phyloP scores from a whole-genome alignment of 2,797 vertebrate genomes.

The Bovichtus variegatus region DNA sequence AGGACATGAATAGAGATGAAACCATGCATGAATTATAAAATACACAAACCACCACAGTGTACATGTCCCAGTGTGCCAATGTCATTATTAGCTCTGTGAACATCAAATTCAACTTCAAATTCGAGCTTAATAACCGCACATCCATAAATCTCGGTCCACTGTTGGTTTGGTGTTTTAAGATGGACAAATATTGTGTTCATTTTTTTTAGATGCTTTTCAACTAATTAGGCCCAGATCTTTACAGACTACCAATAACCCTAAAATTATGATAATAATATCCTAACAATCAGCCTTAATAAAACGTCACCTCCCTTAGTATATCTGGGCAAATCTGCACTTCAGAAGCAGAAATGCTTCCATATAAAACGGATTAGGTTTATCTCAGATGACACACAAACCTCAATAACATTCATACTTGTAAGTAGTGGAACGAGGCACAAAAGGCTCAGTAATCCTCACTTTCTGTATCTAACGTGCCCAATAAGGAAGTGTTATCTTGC shows the following conservation, averaged over 20 bases:
- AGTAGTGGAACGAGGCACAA: background rate
- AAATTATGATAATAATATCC: background rate
- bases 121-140: slow-evolving; percentile 11
- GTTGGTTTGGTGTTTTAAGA: background rate
- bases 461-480: background rate
- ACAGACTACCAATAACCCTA: background rate
- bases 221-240: background rate
- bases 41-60: slow-evolving; percentile 7
- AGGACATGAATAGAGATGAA: background rate
- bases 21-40: background rate
- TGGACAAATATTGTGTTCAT: background rate
- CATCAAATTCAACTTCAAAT: background rate
- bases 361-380: background rate
- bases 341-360: background rate
- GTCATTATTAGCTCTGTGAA: slow-evolving; percentile 25
- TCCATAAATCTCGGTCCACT: background rate
- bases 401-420: background rate
- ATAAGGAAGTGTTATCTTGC: background rate
- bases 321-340: background rate
- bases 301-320: background rate
- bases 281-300: background rate
- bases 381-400: background rate
- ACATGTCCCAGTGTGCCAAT: background rate
- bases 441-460: background rate
- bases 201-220: background rate